Evolutionary conservation across 2,888 invertebrate genomes (phyloP).

Genomic region (Teleogryllus oceanicus): DNA sequence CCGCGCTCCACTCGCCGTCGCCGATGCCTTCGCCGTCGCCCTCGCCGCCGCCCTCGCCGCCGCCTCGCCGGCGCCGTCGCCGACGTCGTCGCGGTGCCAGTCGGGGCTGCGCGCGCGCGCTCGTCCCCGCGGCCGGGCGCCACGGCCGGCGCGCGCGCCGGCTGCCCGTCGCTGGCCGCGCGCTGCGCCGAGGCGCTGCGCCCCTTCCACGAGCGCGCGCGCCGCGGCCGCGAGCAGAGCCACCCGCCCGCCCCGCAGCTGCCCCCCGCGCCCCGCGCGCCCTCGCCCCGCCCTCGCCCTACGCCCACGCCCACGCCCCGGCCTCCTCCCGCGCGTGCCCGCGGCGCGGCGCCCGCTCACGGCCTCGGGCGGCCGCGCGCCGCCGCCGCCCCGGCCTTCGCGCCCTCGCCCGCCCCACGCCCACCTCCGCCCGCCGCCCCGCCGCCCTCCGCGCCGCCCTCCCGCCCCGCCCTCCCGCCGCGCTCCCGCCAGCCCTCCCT

Average conservation of each 20-base stretch:
- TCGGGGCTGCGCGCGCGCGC: neutral
- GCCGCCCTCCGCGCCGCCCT: neutral
- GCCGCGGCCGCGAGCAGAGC: neutral
- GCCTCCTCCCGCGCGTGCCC: neutral
- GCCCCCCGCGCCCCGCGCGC: neutral
- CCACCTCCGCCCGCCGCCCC: neutral
- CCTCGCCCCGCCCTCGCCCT: neutral
- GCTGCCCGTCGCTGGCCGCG: neutral
- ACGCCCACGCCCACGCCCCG: neutral
- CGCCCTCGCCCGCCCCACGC: neutral
- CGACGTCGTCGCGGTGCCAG: neutral
- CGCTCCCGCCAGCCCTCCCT: neutral
- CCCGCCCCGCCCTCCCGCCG: neutral
- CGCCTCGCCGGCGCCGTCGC: neutral
- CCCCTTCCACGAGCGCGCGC: neutral
- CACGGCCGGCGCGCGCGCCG: neutral
- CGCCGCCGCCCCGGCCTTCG: neutral
- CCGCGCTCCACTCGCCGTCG: neutral
- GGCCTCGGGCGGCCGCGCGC: neutral
- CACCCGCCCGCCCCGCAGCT: neutral
- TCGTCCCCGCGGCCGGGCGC: neutral
- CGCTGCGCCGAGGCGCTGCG: neutral
- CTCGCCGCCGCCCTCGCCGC: neutral
- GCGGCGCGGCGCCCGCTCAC: neutral
- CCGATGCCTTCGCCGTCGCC: neutral